Conservation (phyloP, 2,113 vertebrate genomes). For the Myodes glareolus region DNA sequence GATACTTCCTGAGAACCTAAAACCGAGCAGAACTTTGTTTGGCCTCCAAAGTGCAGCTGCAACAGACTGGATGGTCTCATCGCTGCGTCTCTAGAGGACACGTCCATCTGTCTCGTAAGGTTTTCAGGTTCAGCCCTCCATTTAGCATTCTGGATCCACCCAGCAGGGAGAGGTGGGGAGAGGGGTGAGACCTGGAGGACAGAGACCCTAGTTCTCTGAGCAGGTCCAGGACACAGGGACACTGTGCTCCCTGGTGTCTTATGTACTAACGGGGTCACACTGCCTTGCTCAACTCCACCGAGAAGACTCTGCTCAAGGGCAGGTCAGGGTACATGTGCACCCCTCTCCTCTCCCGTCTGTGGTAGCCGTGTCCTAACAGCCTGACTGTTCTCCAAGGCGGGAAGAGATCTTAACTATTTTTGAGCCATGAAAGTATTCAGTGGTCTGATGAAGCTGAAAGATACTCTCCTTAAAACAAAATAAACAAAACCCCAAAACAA, state of each 20-base stretch:
- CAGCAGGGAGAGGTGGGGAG: not conserved
- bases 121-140: not conserved
- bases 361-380: not conserved
- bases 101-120: not conserved
- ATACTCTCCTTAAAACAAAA: not conserved
- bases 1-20: not conserved
- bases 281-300: conserved; percentile 30
- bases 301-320: conserved; percentile 22
- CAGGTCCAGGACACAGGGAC: conserved; percentile 5
- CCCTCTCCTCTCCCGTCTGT: not conserved
- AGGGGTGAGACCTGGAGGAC: not conserved
- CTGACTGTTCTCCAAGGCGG: not conserved
- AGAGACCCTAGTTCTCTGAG: conserved; percentile 30
- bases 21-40: not conserved
- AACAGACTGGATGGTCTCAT: not conserved
- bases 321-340: not conserved
- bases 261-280: not conserved
- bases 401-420: not conserved
- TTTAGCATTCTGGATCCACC: not conserved
- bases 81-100: not conserved
- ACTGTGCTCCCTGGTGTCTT: not conserved
- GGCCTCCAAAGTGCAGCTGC: not conserved
- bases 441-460: not conserved
- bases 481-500: not conserved
- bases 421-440: not conserved